Evolutionary conservation across 1,140 invertebrate genomes (phyloP).

Genomic region (Bombus difficillimus): DNA sequence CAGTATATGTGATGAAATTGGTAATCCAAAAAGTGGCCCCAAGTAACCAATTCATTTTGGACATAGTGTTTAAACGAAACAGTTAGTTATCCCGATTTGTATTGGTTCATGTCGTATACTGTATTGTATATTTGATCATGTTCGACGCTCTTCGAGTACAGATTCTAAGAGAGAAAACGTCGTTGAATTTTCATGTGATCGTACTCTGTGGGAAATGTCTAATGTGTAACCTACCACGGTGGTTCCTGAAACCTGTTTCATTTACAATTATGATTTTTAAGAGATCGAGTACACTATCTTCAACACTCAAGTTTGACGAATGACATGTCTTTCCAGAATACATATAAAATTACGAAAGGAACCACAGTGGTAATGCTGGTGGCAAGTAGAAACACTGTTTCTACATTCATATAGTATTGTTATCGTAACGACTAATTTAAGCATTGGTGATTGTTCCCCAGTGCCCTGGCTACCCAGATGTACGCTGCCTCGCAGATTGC

Average conservation of each 20-base stretch:
- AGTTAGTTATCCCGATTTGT: not conserved
- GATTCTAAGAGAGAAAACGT: conserved; percentile 18
- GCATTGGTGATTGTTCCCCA: conserved; percentile 87
- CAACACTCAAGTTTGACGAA: not conserved
- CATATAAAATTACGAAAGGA: conserved; percentile 23
- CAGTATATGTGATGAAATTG: not conserved
- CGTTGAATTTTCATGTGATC: conserved; percentile 35
- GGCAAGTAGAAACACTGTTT: conserved; percentile 56
- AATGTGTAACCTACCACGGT: conserved; percentile 53
- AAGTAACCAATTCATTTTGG: conserved; percentile 2
- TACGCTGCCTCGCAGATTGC: conserved; percentile 94
- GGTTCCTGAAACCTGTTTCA: conserved; percentile 42
- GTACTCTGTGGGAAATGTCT: conserved; percentile 29
- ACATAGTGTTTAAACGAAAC: not conserved
- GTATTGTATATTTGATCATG: not conserved
- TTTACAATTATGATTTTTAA: not conserved
- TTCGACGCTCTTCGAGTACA: conserved; percentile 1
- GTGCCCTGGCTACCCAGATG: conserved; percentile 98
- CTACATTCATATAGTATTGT: conserved; percentile 61
- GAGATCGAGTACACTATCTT: not conserved
- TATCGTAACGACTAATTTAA: conserved; percentile 81
- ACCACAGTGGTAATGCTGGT: conserved; percentile 60
- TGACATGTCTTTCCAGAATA: not conserved
- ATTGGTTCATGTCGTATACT: not conserved
- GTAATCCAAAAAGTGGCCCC: not conserved